These are phyloP conservation scores for Spea hammondii DNA, from an alignment of 2,797 vertebrate genomes.

Conservation along the genomic window DNA sequence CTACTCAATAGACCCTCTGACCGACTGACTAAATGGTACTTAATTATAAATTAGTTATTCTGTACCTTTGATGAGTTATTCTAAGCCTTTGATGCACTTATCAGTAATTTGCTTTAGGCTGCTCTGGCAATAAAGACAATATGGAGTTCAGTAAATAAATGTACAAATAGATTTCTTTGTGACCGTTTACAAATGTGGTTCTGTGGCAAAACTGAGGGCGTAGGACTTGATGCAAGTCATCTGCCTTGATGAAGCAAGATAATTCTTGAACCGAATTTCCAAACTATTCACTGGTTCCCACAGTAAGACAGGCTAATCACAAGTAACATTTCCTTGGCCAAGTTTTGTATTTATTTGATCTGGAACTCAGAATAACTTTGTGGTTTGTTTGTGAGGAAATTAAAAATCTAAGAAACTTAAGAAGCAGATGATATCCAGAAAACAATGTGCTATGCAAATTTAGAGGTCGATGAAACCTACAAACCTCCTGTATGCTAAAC, in stretches of 20 bases:
- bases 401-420: constrained; percentile 29
- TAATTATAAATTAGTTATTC: too few relatives aligned
- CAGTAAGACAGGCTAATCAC: constrained; percentile 39
- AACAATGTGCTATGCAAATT: constrained; percentile 19
- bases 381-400: constrained; percentile 47
- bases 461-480: background rate
- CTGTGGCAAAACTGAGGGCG: constrained; percentile 23
- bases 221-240: constrained; percentile 44
- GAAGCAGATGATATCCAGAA: constrained; percentile 27
- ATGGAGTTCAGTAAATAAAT: constrained; percentile 24
- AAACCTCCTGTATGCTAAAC: background rate
- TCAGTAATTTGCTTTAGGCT: constrained; percentile 27
- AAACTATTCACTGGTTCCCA: constrained; percentile 48
- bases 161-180: constrained; percentile 22
- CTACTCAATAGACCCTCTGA: too few relatives aligned
- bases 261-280: constrained; percentile 40
- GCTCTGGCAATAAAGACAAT: background rate
- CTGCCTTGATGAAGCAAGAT: constrained; percentile 49
- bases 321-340: constrained; percentile 44
- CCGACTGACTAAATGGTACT: too few relatives aligned
- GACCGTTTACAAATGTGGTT: constrained; percentile 19
- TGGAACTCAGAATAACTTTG: constrained; percentile 44
- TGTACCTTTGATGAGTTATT: too few relatives aligned
- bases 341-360: constrained; percentile 50
- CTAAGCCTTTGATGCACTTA: constrained; percentile 15